A percentile compares a stretch with the other conserved stretches of the same genome.
Evolutionary conservation across 2,888 invertebrate genomes (phyloP).

Genomic region (Drosophila kuntzei): DNA sequence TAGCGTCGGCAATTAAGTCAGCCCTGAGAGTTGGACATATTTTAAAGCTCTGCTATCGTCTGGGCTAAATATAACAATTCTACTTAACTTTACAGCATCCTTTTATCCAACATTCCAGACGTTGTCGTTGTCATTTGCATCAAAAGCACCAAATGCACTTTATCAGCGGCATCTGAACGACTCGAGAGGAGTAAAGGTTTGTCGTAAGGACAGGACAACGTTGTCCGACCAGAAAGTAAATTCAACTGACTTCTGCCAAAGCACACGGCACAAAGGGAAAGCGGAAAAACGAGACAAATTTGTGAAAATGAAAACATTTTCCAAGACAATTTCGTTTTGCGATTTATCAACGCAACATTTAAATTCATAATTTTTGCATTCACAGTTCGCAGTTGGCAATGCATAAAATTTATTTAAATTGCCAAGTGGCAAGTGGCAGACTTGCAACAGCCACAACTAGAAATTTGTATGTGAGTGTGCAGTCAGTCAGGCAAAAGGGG

Average conservation of each 20-base stretch:
- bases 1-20: constrained; percentile 22
- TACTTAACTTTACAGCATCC: constrained; percentile 4
- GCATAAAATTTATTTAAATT: constrained; percentile 76
- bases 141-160: constrained; percentile 74
- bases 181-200: constrained; percentile 1
- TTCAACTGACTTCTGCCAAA: constrained; percentile 4
- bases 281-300: not conserved
- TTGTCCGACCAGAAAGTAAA: constrained; percentile 10
- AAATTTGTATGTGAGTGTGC: constrained; percentile 5
- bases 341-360: constrained; percentile 82
- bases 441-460: constrained; percentile 31
- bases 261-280: not conserved
- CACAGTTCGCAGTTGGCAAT: constrained; percentile 37
- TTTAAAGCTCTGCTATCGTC: constrained; percentile 36
- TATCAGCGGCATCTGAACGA: constrained; percentile 57
- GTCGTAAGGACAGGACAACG: constrained; percentile 4
- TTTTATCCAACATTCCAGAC: constrained; percentile 20
- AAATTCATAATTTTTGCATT: constrained; percentile 81
- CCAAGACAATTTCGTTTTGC: constrained; percentile 33
- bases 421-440: constrained; percentile 44
- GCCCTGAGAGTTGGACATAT: constrained; percentile 19
- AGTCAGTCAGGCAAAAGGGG: constrained; percentile 10
- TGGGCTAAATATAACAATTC: not conserved
- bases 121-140: constrained; percentile 66
- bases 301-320: constrained; percentile 16